Conservation (phyloP, 2,797 vertebrate genomes). For the Hyperoplus immaculatus region DNA sequence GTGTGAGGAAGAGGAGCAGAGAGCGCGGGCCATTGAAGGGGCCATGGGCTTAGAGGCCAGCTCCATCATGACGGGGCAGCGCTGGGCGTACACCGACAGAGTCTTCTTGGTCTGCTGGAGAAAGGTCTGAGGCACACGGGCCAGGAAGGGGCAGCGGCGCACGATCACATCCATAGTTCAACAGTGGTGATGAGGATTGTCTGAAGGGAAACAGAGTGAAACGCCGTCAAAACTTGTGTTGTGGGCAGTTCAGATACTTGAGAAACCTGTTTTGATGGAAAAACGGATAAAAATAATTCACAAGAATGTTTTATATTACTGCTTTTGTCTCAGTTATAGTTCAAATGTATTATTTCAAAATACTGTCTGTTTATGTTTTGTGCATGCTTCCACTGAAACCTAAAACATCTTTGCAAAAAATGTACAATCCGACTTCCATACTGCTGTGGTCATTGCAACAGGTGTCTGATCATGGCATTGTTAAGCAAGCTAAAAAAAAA, state of each 20-base stretch:
- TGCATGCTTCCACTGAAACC: neutral
- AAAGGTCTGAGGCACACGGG: constrained; percentile 93
- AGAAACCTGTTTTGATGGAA: neutral
- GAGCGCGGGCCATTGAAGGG: constrained; percentile 81
- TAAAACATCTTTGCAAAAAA: neutral
- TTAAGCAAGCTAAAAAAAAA: neutral
- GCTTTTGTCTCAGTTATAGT: no score
- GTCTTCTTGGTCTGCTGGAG: constrained; percentile 94
- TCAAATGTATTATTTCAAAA: no score
- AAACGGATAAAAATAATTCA: no score
- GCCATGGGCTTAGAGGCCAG: constrained; percentile 86
- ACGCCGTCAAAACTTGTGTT: neutral
- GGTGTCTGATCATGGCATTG: neutral
- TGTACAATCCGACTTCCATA: no score
- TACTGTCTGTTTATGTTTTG: neutral
- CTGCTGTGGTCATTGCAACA: neutral
- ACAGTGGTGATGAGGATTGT: constrained; percentile 44
- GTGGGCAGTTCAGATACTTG: neutral
- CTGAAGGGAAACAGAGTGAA: constrained; percentile 37
- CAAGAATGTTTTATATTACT: no score
- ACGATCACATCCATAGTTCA: constrained; percentile 92
- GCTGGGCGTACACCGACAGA: constrained; percentile 92
- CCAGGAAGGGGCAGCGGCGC: constrained; percentile 95
- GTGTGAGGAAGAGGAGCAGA: constrained; percentile 87
- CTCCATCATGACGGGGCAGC: constrained; percentile 97